Conservation (phyloP, 2,888 invertebrate species). For the Trachelus tabidus region DNA sequence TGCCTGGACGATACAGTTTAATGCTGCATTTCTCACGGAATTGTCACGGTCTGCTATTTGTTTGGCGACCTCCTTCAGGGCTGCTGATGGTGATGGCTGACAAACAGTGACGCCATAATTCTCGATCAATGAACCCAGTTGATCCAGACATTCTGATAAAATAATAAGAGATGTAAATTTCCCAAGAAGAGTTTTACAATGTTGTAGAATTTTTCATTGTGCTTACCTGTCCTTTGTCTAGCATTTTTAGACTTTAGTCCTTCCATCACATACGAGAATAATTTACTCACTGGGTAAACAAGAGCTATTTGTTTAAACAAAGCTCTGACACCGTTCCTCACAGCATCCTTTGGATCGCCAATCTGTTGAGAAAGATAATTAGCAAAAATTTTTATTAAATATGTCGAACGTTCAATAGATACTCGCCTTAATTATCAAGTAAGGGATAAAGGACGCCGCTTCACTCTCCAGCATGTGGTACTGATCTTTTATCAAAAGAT, state of each 20-base stretch:
- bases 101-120: slow-evolving; percentile 87
- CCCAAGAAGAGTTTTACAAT: not conserved
- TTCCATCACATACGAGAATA: slow-evolving; percentile 92
- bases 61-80: slow-evolving; percentile 90
- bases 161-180: not conserved
- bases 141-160: slow-evolving; percentile 86
- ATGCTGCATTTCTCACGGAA: slow-evolving; percentile 93
- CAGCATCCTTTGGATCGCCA: slow-evolving; percentile 96
- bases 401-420: slow-evolving; percentile 2
- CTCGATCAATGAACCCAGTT: slow-evolving; percentile 87
- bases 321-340: slow-evolving; percentile 88
- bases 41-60: slow-evolving; percentile 97
- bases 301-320: slow-evolving; percentile 86
- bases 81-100: slow-evolving; percentile 81
- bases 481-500: slow-evolving; percentile 80
- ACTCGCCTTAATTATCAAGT: slow-evolving; percentile 88
- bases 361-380: slow-evolving; percentile 68
- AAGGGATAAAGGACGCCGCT: slow-evolving; percentile 94
- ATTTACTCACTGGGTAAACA: slow-evolving; percentile 88
- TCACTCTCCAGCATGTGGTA: slow-evolving; percentile 92
- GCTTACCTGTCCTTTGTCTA: slow-evolving; percentile 85
- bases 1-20: slow-evolving; percentile 92
- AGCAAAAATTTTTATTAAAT: slow-evolving; percentile 9
- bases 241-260: slow-evolving; percentile 97
- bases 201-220: not conserved